Base-by-base conservation (phyloP, 2,113 vertebrate species). In the Pithys albifrons region DNA sequence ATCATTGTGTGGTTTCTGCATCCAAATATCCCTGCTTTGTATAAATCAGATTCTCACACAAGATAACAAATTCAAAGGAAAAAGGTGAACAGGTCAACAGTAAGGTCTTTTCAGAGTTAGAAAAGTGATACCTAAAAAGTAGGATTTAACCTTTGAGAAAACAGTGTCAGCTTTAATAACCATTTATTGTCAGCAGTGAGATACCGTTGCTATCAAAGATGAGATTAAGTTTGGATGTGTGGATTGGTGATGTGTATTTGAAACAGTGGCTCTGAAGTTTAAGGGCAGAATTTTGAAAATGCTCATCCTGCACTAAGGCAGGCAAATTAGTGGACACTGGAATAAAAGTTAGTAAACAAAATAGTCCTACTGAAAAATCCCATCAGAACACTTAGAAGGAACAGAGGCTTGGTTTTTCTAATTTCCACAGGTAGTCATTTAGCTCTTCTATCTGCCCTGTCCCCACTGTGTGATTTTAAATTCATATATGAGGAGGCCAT, bases 1-100 rank as follows among this genome's bases (percentile, higher is more conserved):
- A 0, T 39, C 67, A 25, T 70, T 87, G 37, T 0, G 0, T 64
- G 43, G 33, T 58, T 88, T 84, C 55, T 69, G 62, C 5, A 25
- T 58, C 61, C 11, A 33, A 49, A 48, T 37, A n/a, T 16, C 49
- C 14, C 17, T 71, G 15, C 49, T 64, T 59, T 39, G 16, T 20
- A 12, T 75, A 37, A 77, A 89, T 19, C 4, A 31, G 51, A 72
- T 75, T 85, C 22, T 90, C 13, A 1, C 55, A 28, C 7, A 25
- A 67, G 31, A 55, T 45, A 57, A 22, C 41, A 78, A 73, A 70
- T 57, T 19, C 23, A 77, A 70, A 85, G 52, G 41, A 91, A 25
- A 27, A 78, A 81, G 54, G 14, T 9, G 7, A 84, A n/a, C 6
- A n/a, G 31, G 24, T 77, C 8, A 59, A 19, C 77, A 76, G 10